Evolutionary conservation across 2,888 invertebrate genomes (phyloP).

Genomic region (Fragum whitleyi): DNA sequence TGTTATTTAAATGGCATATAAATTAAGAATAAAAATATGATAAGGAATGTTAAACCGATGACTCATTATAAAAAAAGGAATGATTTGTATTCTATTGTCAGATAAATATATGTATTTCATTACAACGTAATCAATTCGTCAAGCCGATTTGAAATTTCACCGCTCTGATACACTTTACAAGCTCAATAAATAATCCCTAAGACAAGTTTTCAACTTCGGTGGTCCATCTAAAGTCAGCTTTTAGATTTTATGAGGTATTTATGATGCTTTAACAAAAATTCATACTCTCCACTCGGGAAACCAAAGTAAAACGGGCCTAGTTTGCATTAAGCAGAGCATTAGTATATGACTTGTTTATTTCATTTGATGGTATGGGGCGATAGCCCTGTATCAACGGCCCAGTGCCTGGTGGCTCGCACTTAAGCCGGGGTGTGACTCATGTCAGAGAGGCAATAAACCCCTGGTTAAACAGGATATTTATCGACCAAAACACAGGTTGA

Average conservation of each 20-base stretch:
- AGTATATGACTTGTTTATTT: constrained; percentile 54
- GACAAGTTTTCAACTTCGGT: constrained; percentile 56
- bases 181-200: constrained; percentile 50
- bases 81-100: constrained; percentile 19
- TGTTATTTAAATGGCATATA: background rate
- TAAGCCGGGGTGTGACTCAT: constrained; percentile 50
- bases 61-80: background rate
- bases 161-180: constrained; percentile 25
- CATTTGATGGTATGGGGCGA: constrained; percentile 46
- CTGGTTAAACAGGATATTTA: constrained; percentile 29
- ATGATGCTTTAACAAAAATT: constrained; percentile 54
- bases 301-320: constrained; percentile 42
- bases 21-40: background rate
- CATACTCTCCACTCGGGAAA: constrained; percentile 50
- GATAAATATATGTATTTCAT: constrained; percentile 19
- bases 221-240: constrained; percentile 60
- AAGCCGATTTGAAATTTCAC: constrained; percentile 19
- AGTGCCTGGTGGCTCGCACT: constrained; percentile 37
- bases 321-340: constrained; percentile 41
- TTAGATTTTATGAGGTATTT: constrained; percentile 58
- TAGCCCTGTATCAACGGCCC: constrained; percentile 1
- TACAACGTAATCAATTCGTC: constrained; percentile 19
- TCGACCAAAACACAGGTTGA: background rate
- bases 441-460: constrained; percentile 51
- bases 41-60: background rate